These are phyloP conservation scores for Anneissia japonica DNA, from an alignment of 35 echinoderm and acorn worm species.

Conservation along the genomic window DNA sequence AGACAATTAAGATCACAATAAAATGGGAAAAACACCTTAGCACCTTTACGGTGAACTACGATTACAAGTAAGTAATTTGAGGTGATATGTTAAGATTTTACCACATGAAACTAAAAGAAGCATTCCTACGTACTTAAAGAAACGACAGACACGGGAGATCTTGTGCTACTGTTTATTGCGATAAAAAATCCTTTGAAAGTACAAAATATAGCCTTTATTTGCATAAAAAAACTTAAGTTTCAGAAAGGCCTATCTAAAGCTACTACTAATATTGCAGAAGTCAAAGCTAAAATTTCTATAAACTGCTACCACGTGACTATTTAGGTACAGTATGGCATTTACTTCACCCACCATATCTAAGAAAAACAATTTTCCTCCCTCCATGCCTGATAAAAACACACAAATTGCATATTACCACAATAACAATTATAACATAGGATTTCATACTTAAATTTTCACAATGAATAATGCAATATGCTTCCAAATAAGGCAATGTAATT, in stretches of 20 bases:
- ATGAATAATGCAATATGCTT: background rate
- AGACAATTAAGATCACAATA: background rate
- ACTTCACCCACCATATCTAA: too few relatives aligned
- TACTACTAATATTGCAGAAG: background rate
- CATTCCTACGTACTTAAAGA: background rate
- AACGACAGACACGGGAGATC: background rate
- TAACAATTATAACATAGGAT: background rate
- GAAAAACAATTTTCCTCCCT: background rate
- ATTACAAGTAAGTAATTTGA: too few relatives aligned
- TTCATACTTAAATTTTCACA: background rate
- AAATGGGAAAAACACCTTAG: background rate
- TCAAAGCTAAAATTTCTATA: background rate
- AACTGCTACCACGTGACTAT: background rate
- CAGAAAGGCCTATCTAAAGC: background rate
- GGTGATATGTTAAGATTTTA: background rate
- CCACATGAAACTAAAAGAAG: background rate
- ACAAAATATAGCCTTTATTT: slow-evolving; percentile 2
- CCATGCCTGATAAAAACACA: background rate
- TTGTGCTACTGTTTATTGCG: background rate
- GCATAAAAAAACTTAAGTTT: background rate
- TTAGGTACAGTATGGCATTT: too few relatives aligned
- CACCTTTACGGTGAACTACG: background rate
- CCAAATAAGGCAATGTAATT: background rate
- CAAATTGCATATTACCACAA: background rate
- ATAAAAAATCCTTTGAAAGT: background rate